Percentiles rank a stretch among this genome's conserved stretches.
These are phyloP conservation scores for Griposia aprilina DNA, from an alignment of 2,888 invertebrate species.

Conservation along the genomic window DNA sequence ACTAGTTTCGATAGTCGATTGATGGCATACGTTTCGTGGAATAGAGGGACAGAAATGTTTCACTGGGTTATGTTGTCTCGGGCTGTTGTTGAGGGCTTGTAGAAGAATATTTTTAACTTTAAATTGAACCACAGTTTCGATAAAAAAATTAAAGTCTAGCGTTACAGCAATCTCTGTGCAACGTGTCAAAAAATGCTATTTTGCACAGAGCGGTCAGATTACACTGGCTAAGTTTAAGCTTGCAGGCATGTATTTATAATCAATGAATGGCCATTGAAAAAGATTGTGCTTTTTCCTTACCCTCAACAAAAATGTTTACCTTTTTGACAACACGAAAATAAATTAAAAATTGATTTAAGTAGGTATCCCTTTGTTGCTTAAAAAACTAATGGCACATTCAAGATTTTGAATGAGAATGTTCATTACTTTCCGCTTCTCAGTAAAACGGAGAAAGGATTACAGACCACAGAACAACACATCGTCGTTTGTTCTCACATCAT, in stretches of 20 bases:
- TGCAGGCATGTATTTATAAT: not conserved
- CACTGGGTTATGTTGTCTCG: slow-evolving; percentile 15
- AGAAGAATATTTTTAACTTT: not conserved
- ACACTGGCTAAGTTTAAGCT: not conserved
- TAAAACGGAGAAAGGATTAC: slow-evolving; percentile 18
- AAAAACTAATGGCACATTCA: not conserved
- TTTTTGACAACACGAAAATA: not conserved
- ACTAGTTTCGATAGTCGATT: slow-evolving; percentile 48
- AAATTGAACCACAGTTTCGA: not conserved
- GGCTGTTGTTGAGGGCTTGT: slow-evolving; percentile 6
- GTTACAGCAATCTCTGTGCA: not conserved
- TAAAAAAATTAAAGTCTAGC: not conserved
- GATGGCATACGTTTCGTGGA: slow-evolving; percentile 51
- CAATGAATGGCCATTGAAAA: not conserved
- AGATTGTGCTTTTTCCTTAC: too few species aligned
- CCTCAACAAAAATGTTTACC: not conserved
- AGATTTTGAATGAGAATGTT: slow-evolving; percentile 7
- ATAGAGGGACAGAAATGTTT: slow-evolving; percentile 20
- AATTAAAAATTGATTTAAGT: not conserved
- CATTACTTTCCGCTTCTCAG: slow-evolving; percentile 5
- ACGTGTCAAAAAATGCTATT: not conserved
- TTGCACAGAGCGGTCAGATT: not conserved
- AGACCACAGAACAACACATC: slow-evolving; percentile 23
- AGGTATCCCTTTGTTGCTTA: not conserved
- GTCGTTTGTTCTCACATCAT: slow-evolving; percentile 8